Conservation (phyloP, 2,113 vertebrate species). For the Harpagus bidentatus region DNA sequence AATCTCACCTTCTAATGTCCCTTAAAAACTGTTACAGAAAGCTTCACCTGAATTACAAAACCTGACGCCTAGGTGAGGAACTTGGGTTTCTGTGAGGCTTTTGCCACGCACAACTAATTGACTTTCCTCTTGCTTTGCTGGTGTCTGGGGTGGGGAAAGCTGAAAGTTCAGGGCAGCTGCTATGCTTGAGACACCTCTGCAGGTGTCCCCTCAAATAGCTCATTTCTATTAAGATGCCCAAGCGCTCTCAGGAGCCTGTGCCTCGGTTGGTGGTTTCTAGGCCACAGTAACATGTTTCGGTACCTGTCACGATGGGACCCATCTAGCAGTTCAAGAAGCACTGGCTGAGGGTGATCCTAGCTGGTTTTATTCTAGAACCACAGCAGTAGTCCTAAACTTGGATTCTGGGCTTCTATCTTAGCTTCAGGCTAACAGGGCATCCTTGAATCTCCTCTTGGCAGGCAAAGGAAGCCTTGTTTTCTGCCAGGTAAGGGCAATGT, state of each 20-base stretch:
- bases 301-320: not conserved
- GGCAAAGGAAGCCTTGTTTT: not conserved
- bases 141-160: not conserved
- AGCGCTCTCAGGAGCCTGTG: not conserved
- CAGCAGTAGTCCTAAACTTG: not conserved
- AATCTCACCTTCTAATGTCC: not conserved
- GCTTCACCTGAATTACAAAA: not conserved
- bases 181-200: not conserved
- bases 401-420: not conserved
- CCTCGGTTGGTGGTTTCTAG: not conserved
- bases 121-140: not conserved
- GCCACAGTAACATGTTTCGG: not conserved
- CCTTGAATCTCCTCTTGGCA: not conserved
- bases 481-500: not conserved
- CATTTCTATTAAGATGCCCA: accelerated
- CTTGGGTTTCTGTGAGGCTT: not conserved
- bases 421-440: not conserved
- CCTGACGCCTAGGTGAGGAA: not conserved
- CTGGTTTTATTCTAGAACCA: not conserved
- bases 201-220: not conserved
- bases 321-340: not conserved
- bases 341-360: not conserved
- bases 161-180: not conserved
- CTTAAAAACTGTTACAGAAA: not conserved
- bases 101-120: not conserved